A percentile compares a stretch with the other conserved stretches of the same genome.
These are phyloP conservation scores for Trichomycterus rosablanca DNA, from an alignment of 2,113 vertebrate species.

Conservation along the genomic window DNA sequence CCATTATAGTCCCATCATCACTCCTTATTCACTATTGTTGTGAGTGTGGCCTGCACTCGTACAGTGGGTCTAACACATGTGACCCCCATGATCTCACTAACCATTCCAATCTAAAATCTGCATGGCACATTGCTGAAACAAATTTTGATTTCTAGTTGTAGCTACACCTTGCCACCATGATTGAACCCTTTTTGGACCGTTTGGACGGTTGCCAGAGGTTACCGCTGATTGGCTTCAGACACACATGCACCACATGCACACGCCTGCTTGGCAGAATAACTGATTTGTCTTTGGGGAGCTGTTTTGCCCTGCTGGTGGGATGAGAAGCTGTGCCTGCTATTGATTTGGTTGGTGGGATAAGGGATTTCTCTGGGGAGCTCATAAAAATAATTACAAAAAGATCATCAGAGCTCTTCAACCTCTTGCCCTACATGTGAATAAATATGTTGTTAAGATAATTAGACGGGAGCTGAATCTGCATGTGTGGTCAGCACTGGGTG, in stretches of 20 bases:
- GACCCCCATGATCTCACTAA: too few relatives aligned
- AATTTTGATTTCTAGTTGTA: too few relatives aligned
- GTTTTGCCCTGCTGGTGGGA: constrained; percentile 58
- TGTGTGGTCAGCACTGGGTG: constrained; percentile 49
- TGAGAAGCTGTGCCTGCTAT: constrained; percentile 58
- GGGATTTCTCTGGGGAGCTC: constrained; percentile 67
- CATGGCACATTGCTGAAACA: too few relatives aligned
- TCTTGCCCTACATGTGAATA: constrained; percentile 68
- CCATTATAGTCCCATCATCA: too few relatives aligned
- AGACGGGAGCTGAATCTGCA: constrained; percentile 36
- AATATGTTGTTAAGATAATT: constrained; percentile 58
- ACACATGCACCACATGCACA: constrained; percentile 12
- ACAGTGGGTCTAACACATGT: too few relatives aligned
- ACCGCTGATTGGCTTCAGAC: constrained; percentile 51
- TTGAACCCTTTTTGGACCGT: constrained; percentile 44
- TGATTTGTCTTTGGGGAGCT: constrained; percentile 67
- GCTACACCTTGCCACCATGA: constrained; percentile 36
- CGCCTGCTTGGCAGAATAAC: constrained; percentile 58
- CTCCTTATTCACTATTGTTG: too few relatives aligned
- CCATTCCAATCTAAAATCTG: too few relatives aligned
- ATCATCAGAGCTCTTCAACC: constrained; percentile 68
- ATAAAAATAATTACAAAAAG: constrained; percentile 76
- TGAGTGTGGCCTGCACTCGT: too few relatives aligned
- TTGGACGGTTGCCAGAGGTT: constrained; percentile 61
- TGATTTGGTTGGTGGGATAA: constrained; percentile 66